phyloP scores from a whole-genome alignment of 2,888 invertebrate genomes.

The Chloroclystis v-ata region DNA sequence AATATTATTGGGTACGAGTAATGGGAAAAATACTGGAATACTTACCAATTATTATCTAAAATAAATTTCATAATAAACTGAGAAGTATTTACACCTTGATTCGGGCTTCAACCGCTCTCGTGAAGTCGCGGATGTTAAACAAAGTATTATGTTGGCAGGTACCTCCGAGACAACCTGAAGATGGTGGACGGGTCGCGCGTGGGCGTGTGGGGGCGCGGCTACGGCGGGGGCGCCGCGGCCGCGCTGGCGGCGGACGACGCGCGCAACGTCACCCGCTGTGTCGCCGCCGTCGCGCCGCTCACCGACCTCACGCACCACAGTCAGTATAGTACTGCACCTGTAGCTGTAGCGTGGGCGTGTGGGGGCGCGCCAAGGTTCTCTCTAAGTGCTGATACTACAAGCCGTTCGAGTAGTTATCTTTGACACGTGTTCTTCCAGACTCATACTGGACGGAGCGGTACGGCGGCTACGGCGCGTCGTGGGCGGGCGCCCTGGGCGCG shows the following conservation, averaged over 20 bases:
- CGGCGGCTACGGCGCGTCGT: constrained; percentile 86
- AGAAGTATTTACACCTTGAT: no score
- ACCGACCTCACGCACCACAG: constrained; percentile 90
- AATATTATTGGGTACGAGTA: no score
- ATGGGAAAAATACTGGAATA: no score
- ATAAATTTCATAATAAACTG: no score
- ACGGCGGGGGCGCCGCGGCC: constrained; percentile 91
- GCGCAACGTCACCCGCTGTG: constrained; percentile 87
- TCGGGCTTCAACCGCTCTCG: no score
- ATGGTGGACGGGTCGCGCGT: constrained; percentile 89
- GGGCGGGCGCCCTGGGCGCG: constrained; percentile 85
- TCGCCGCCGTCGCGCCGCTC: constrained; percentile 91
- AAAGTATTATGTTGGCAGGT: constrained; percentile 56
- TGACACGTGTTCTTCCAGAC: no score
- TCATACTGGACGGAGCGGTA: constrained; percentile 95
- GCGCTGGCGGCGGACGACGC: constrained; percentile 88
- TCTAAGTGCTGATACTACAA: no score
- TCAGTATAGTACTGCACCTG: constrained; percentile 49
- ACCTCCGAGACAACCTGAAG: constrained; percentile 86
- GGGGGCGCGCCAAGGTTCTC: no score
- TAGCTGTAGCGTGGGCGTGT: no score
- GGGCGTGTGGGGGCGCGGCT: constrained; percentile 91
- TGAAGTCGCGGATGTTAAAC: no score
- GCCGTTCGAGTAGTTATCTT: no score
- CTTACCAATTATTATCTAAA: no score